phyloP scores from a whole-genome alignment of 1,140 invertebrate species.

The Caenorhabditis inopinata region DNA sequence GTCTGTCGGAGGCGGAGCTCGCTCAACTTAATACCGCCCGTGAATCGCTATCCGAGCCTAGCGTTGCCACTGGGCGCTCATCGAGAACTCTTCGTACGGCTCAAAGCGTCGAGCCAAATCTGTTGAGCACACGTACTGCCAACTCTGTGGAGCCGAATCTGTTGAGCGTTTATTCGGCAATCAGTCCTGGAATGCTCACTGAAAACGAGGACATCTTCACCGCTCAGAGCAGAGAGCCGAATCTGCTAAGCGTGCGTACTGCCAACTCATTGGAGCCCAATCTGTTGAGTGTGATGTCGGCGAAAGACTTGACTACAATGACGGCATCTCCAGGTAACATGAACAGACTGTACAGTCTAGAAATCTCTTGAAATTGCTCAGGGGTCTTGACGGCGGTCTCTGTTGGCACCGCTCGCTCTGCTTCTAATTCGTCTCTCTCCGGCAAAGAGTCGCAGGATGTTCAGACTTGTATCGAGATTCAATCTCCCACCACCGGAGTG shows the following conservation, averaged over 20 bases:
- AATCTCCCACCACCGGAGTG: not conserved
- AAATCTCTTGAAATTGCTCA: too few species aligned
- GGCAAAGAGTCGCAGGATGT: not conserved
- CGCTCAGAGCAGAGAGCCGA: not conserved
- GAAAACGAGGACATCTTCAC: not conserved
- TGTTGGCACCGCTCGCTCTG: not conserved
- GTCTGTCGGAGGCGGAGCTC: not conserved
- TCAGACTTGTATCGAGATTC: not conserved
- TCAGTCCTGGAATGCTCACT: not conserved
- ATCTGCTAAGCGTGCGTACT: not conserved
- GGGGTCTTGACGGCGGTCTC: not conserved
- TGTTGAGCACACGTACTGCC: slow-evolving; percentile 11
- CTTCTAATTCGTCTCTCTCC: not conserved
- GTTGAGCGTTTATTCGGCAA: not conserved
- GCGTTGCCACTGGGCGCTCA: not conserved
- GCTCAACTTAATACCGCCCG: not conserved
- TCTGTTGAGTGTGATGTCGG: not conserved
- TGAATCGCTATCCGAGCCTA: not conserved
- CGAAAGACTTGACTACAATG: not conserved
- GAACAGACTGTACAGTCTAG: too few species aligned
- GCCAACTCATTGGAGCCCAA: slow-evolving; percentile 2
- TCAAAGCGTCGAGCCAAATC: slow-evolving; percentile 14
- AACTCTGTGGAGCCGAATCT: not conserved
- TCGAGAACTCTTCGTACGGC: not conserved
- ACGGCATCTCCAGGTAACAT: not conserved